Evolutionary conservation across 2,888 invertebrate genomes (phyloP), one percentile per base, ranked within the genome.

Genomic region (Chrysolina haemoptera): DNA sequence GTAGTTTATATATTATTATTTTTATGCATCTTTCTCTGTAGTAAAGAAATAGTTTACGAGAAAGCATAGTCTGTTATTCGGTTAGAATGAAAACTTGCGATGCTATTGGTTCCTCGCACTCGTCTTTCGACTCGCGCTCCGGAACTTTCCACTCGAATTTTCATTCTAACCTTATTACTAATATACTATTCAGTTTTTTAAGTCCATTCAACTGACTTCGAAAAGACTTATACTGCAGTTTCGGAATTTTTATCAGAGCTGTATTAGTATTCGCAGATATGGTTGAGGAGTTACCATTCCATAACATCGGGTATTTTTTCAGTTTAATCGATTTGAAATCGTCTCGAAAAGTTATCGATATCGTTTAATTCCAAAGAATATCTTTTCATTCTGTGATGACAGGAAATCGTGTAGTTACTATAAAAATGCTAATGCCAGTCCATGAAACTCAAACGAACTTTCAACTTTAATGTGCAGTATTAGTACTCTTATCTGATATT

Each of bases 341-440:
- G 20, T 20, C 10, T 53, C 3, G 20, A 53, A 20, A 53, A 53
- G 53, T 22, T 53, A 18, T 18, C 18, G 53, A 53, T 20, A 18
- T 20, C 20, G 11, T 1, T 20, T 18, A 53, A 20, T 20, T 53
- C 53, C 1, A 20, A 20, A 18, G 12, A 53, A 53, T 53, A 43
- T 43, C 14, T 43, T 43, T 43, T 43, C 43, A 14, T 43, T 53
- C 12, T 53, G 20, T 53, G 9, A 20, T 20, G 18, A 53, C 12
- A 53, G 53, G 12, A 53, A 53, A 20, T 20, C 53, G 53, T 20
- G 53, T 12, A 20, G 53, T 22, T 53, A 53, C 53, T 53, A 20
- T 16, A 53, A 53, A 53, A 53, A 53, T 53, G 20, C 53, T 53
- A 53, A 53, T 53, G 20, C 53, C 53, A 53, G 53, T 53, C 53